phyloP scores from a whole-genome alignment of 1,140 invertebrate genomes.

The Nebria ingens region DNA sequence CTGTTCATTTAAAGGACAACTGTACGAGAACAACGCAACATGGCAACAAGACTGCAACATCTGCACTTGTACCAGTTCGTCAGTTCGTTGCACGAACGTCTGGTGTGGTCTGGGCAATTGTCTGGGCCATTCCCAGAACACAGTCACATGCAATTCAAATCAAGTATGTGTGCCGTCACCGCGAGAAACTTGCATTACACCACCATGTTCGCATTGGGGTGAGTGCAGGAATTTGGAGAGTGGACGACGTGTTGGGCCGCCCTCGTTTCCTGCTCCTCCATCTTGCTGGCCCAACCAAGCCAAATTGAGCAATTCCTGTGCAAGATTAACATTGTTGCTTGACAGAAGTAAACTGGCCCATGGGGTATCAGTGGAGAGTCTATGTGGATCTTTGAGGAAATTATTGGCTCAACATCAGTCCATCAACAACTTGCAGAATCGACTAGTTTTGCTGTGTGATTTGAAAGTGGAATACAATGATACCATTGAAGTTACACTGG shows the following conservation, averaged over 20 bases:
- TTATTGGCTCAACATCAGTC: slow-evolving; percentile 51
- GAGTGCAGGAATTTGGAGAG: slow-evolving; percentile 68
- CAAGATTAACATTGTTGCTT: slow-evolving; percentile 58
- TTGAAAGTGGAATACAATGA: slow-evolving; percentile 67
- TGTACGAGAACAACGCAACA: slow-evolving; percentile 46
- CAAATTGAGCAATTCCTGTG: slow-evolving; percentile 57
- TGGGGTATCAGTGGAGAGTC: slow-evolving; percentile 60
- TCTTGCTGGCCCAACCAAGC: slow-evolving; percentile 71
- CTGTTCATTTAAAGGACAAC: slow-evolving; percentile 48
- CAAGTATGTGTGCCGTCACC: slow-evolving; percentile 68
- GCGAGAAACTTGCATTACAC: slow-evolving; percentile 62
- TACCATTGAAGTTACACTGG: slow-evolving; percentile 78
- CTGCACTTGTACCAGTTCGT: slow-evolving; percentile 63
- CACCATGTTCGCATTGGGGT: slow-evolving; percentile 66
- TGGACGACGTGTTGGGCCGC: slow-evolving; percentile 62
- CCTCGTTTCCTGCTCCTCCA: slow-evolving; percentile 57
- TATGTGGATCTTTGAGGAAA: slow-evolving; percentile 56
- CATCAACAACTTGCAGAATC: slow-evolving; percentile 38
- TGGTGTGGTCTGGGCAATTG: slow-evolving; percentile 79
- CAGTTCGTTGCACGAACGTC: slow-evolving; percentile 69
- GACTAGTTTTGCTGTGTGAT: slow-evolving; percentile 67
- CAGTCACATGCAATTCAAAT: slow-evolving; percentile 41
- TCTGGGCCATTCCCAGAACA: slow-evolving; percentile 38
- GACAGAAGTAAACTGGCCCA: slow-evolving; percentile 50
- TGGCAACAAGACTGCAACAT: slow-evolving; percentile 72